phyloP scores from a whole-genome alignment of 2,797 vertebrate species.

The Cyprinella venusta region DNA sequence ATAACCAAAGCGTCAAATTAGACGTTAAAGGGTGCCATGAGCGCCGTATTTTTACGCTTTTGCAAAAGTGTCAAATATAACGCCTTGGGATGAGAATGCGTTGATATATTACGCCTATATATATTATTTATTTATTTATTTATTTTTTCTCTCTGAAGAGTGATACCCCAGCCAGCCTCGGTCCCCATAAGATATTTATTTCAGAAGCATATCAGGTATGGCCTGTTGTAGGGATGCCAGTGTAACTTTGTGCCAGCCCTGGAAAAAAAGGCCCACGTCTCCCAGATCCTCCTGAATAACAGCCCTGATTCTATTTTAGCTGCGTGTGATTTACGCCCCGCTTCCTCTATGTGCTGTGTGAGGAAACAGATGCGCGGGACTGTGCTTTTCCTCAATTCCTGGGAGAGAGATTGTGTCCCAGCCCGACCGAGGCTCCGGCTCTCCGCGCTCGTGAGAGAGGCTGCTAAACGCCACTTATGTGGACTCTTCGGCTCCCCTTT shows the following conservation, averaged over 20 bases:
- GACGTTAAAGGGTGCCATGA: too few species aligned
- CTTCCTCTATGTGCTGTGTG: slow-evolving; percentile 90
- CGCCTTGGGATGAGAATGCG: too few species aligned
- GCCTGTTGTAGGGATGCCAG: background rate
- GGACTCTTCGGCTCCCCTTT: slow-evolving; percentile 86
- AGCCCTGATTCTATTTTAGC: slow-evolving; percentile 89
- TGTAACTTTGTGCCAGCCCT: slow-evolving; percentile 30
- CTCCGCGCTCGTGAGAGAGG: slow-evolving; percentile 91
- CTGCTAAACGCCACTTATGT: slow-evolving; percentile 84
- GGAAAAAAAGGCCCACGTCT: slow-evolving; percentile 28
- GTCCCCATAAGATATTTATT: background rate
- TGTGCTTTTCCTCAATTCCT: slow-evolving; percentile 90
- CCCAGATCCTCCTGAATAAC: slow-evolving; percentile 70
- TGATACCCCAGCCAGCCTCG: background rate
- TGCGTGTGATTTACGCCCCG: slow-evolving; percentile 87
- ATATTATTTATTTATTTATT: too few species aligned
- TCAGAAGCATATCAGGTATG: background rate
- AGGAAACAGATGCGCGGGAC: slow-evolving; percentile 99
- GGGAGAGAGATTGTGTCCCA: slow-evolving; percentile 85
- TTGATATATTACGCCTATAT: too few species aligned
- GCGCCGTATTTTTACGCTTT: too few species aligned
- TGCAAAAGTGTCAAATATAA: too few species aligned
- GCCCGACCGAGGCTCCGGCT: slow-evolving; percentile 80
- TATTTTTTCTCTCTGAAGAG: background rate
- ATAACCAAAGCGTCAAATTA: too few species aligned